A percentile compares a stretch with the other conserved stretches of the same genome.
phyloP scores from a whole-genome alignment of 2,113 vertebrate species.

The Cyanoderma ruficeps region DNA sequence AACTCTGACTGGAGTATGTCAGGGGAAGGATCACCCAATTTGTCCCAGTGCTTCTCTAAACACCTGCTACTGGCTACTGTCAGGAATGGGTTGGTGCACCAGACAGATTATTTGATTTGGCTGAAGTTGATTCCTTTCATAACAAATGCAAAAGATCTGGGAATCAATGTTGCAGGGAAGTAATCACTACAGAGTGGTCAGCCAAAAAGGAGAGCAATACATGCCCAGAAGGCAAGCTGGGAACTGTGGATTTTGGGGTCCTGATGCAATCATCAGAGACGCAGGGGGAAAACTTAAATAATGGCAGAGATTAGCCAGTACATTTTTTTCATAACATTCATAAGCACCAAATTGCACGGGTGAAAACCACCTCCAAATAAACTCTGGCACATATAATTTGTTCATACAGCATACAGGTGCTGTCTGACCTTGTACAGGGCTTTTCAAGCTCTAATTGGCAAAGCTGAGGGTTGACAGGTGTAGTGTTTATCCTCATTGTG shows the following conservation, averaged over 20 bases:
- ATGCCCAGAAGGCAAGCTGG: background rate
- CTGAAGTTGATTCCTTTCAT: background rate
- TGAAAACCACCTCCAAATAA: background rate
- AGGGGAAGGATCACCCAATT: background rate
- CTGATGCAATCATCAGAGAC: background rate
- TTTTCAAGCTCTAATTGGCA: background rate
- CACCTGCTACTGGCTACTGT: background rate
- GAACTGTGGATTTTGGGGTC: background rate
- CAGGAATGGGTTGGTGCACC: background rate
- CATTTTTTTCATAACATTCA: background rate
- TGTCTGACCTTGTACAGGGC: background rate
- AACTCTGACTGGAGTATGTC: slow-evolving; percentile 14
- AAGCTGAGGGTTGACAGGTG: background rate
- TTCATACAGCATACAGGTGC: background rate
- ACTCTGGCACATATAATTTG: background rate
- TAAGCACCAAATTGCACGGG: background rate
- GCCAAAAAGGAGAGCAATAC: background rate
- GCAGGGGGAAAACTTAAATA: background rate
- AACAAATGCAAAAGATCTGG: background rate
- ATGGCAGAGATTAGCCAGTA: background rate
- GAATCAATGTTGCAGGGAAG: background rate
- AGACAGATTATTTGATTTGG: background rate
- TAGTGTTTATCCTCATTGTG: background rate
- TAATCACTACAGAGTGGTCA: background rate
- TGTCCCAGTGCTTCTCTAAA: background rate